These are phyloP conservation scores for Galaxea fascicularis DNA, from an alignment of 92 coral and sea anemone genomes.

Conservation along the genomic window DNA sequence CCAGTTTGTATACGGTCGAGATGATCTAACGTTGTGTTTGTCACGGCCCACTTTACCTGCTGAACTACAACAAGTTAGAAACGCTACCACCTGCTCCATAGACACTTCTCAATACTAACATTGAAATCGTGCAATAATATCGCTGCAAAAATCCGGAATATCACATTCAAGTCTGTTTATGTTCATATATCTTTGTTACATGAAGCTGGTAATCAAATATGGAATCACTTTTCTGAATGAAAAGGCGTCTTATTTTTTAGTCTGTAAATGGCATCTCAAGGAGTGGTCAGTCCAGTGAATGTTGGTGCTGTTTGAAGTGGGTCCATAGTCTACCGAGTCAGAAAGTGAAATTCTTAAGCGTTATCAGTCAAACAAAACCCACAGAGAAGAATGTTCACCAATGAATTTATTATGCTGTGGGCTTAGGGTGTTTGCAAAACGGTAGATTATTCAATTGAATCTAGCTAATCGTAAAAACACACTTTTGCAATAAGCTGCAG, in stretches of 20 bases:
- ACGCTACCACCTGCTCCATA: conserved; percentile 13
- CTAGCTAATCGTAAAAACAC: too few species aligned
- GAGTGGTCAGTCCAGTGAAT: too few species aligned
- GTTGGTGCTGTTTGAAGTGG: too few species aligned
- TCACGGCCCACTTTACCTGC: conserved; percentile 49
- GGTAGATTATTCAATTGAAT: neutral
- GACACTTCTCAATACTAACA: neutral
- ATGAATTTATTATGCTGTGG: neutral
- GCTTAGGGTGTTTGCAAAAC: neutral
- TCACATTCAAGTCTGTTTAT: too few species aligned
- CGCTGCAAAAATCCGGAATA: neutral
- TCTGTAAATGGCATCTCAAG: too few species aligned
- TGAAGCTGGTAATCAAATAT: too few species aligned
- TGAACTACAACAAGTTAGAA: neutral
- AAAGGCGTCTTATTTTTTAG: too few species aligned
- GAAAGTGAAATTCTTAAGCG: neutral
- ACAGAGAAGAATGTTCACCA: neutral
- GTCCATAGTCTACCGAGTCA: neutral
- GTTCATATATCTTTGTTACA: too few species aligned
- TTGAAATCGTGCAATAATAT: neutral
- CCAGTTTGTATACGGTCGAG: conserved; percentile 32
- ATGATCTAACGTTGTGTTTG: conserved; percentile 51
- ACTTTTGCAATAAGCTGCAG: too few species aligned
- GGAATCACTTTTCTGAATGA: too few species aligned
- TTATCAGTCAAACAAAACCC: neutral